Conservation (phyloP, 2,888 invertebrate genomes). For the Diogma glabrata region DNA sequence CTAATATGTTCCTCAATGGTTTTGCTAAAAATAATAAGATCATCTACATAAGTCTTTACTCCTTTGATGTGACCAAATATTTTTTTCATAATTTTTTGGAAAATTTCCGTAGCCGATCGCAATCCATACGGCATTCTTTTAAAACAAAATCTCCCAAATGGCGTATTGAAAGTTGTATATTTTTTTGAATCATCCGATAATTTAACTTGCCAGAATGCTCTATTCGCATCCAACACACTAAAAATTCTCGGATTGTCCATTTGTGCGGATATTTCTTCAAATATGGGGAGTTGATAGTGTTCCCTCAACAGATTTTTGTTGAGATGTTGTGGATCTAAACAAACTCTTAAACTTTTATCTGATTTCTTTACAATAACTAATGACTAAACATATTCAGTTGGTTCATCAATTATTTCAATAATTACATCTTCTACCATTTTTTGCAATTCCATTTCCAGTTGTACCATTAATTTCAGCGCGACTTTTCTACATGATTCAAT, state of each 20-base stretch:
- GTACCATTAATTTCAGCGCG: background rate
- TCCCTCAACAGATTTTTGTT: background rate
- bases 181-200: background rate
- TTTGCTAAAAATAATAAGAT: background rate
- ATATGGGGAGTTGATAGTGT: background rate
- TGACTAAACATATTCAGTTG: background rate
- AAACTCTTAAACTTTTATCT: too few relatives aligned
- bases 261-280: background rate
- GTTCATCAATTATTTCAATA: background rate
- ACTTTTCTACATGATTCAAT: background rate
- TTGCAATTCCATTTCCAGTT: background rate
- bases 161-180: background rate
- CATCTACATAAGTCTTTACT: background rate
- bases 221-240: too few relatives aligned
- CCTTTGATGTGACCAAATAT: background rate
- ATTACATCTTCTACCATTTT: background rate
- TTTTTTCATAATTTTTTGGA: background rate
- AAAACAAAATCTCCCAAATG: too few relatives aligned
- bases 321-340: background rate
- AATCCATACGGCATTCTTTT: too few relatives aligned
- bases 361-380: background rate
- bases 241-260: too few relatives aligned
- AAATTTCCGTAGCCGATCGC: background rate
- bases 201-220: background rate
- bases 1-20: background rate